phyloP scores from a whole-genome alignment of 2,113 vertebrate genomes.

The Turnix velox region DNA sequence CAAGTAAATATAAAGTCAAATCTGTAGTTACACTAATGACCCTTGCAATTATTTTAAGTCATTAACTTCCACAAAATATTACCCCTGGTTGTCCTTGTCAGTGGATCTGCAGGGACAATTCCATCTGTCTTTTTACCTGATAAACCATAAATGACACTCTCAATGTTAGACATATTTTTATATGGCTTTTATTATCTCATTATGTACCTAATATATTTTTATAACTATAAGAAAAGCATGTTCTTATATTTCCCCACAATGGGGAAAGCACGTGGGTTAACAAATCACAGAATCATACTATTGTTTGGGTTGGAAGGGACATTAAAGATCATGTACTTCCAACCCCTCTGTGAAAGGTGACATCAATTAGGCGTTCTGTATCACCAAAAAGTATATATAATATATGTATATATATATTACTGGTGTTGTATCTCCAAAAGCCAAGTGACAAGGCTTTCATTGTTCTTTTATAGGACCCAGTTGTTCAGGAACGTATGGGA shows the following conservation, averaged over 20 bases:
- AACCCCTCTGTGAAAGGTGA: neutral
- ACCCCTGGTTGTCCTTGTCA: neutral
- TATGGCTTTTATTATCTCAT: neutral
- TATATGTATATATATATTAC: no score
- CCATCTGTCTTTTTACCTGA: neutral
- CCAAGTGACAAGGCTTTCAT: conserved; percentile 60
- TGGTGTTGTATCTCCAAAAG: conserved; percentile 43
- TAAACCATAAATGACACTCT: neutral
- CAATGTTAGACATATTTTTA: neutral
- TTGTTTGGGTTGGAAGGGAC: no score
- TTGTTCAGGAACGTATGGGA: conserved; percentile 50
- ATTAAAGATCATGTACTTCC: no score
- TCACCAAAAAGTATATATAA: conserved; percentile 35
- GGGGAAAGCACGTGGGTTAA: neutral
- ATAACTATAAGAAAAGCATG: neutral
- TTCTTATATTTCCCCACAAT: neutral
- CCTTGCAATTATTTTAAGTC: neutral
- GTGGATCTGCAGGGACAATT: neutral
- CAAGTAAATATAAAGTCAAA: neutral
- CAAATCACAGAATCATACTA: no score
- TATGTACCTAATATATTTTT: neutral
- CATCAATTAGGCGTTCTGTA: neutral
- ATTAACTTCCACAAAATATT: neutral
- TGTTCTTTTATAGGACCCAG: conserved; percentile 58
- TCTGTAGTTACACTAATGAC: neutral